Evolutionary conservation across 2,113 vertebrate genomes (phyloP), one percentile per base, ranked within the genome.

Genomic region (Macquaria australasica): DNA sequence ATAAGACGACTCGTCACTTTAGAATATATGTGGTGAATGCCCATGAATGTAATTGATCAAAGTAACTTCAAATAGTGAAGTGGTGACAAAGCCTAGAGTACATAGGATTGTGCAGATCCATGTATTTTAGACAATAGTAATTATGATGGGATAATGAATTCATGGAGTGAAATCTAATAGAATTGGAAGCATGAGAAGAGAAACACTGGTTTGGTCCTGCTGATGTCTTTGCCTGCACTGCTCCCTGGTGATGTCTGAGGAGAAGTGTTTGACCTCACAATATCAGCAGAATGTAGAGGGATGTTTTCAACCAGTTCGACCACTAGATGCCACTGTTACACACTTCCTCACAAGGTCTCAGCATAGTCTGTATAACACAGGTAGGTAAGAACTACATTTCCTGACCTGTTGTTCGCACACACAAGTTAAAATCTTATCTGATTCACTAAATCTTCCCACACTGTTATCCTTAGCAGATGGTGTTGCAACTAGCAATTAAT

Each of bases 201-300:
- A 23, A 16, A 8, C 16, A 16, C 16, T 25, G 5, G 67, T 78
- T 43, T 60, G 5, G 45, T 16, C 45, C 45, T 14, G 14, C 45
- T 48, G 12, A 48, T 48, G 14, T 48, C 31, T 71, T 83, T 56
- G 55, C 43, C 55, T 63, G 45, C 45, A 82, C 84, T 88, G 82
- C 90, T 1, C 87, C 58, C 88, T 77, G 59, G 87, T 87, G 88
- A 45, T 21, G 21, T 8, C 41, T 23, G 0, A n/a, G 28, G 50
- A 0, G 45, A 77, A 73, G 5, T 73, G 66, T 45, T 21, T 48
- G 8, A 58, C 25, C 25, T 77, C 18, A 28, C 9, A 45, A 31
- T 39, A 28, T 53, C 5, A 25, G 70, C 15, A 20, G 50, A 12
- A 43, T 16, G 14, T 59, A 6, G 3, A 48, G 18, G 11, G n/a